Conservation (phyloP, 2,888 invertebrate genomes). For the Metopia argyrocephala region DNA sequence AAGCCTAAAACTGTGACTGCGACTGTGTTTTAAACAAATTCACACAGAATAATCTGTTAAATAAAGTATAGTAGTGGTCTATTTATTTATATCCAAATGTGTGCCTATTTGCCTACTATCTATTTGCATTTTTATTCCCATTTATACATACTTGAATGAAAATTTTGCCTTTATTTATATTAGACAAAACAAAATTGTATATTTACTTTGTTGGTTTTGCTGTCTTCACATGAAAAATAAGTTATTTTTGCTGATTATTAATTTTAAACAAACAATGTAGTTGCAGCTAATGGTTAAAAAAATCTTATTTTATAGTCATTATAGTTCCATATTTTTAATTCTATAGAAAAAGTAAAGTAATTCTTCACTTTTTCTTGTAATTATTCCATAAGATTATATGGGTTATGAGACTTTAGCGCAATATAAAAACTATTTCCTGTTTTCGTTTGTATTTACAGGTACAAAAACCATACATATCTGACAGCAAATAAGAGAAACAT, state of each 20-base stretch:
- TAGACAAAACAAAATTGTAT: constrained; percentile 25
- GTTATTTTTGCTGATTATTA: constrained; percentile 27
- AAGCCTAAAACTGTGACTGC: no score
- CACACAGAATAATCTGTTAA: no score
- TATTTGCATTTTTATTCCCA: no score
- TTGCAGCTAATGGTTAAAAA: constrained; percentile 44
- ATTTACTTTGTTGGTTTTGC: not conserved
- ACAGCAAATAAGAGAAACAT: no score
- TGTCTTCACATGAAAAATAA: not conserved
- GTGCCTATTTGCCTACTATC: no score
- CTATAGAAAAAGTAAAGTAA: no score
- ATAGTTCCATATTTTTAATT: constrained; percentile 56
- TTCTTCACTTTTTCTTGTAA: not conserved
- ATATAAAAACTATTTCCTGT: not conserved
- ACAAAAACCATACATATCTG: no score
- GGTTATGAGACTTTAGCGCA: not conserved
- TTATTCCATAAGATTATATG: constrained; percentile 20
- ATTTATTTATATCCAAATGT: no score
- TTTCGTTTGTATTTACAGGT: not conserved
- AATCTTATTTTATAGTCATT: constrained; percentile 51
- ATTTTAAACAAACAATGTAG: constrained; percentile 37
- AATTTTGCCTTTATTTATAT: constrained; percentile 55
- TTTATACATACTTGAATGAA: constrained; percentile 23
- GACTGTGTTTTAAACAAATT: no score
- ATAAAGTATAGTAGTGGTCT: no score